phyloP scores from a whole-genome alignment of 2,888 invertebrate genomes.

The Aplocera efformata region DNA sequence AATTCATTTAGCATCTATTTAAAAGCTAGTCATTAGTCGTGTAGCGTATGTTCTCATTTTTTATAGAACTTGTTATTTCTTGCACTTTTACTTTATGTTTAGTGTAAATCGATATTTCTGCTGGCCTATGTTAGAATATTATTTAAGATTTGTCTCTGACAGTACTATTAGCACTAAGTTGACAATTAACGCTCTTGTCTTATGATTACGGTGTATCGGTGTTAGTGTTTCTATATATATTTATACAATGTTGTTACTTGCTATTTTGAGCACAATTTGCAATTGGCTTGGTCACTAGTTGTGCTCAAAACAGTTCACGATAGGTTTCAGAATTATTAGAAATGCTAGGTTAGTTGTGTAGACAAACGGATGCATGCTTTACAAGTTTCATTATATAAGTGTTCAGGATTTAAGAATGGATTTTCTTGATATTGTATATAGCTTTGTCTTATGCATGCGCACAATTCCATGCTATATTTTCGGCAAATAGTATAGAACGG shows the following conservation, averaged over 20 bases:
- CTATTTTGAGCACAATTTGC: slow-evolving; percentile 27
- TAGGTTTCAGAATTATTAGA: slow-evolving; percentile 21
- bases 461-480: slow-evolving; percentile 20
- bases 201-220: slow-evolving; percentile 58
- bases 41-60: slow-evolving; percentile 9
- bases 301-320: slow-evolving; percentile 18
- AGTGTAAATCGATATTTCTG: slow-evolving; percentile 6
- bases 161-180: slow-evolving; percentile 31
- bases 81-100: slow-evolving; percentile 13
- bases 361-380: slow-evolving; percentile 17
- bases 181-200: slow-evolving; percentile 45
- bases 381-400: slow-evolving; percentile 14
- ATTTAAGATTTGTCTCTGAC: slow-evolving; percentile 18
- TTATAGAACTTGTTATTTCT: slow-evolving; percentile 22
- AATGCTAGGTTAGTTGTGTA: slow-evolving; percentile 26
- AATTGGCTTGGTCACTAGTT: slow-evolving; percentile 18
- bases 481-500: neutral
- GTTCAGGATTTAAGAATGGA: slow-evolving; percentile 8
- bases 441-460: slow-evolving; percentile 26
- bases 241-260: slow-evolving; percentile 19
- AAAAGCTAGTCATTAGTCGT: slow-evolving; percentile 7
- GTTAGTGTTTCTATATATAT: slow-evolving; percentile 32
- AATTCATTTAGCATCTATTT: neutral
- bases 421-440: slow-evolving; percentile 15
- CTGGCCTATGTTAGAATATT: slow-evolving; percentile 29